phyloP scores from a whole-genome alignment of 2,888 invertebrate species.

The Torymus aiolomorphi region DNA sequence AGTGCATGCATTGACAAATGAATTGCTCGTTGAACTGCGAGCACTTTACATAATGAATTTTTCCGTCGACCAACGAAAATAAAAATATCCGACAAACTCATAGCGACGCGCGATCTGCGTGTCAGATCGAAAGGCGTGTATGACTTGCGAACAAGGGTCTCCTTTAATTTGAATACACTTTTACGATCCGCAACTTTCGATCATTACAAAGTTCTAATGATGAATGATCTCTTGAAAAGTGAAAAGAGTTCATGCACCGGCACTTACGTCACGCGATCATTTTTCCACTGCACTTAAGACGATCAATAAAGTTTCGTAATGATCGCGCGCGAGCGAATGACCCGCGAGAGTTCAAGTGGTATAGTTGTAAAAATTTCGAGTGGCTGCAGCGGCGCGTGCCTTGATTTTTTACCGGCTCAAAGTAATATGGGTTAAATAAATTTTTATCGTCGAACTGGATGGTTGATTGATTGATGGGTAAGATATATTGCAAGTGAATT shows the following conservation, averaged over 20 bases:
- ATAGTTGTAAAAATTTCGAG: no score
- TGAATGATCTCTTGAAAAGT: slow-evolving; percentile 46
- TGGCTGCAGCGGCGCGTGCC: no score
- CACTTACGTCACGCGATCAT: slow-evolving; percentile 28
- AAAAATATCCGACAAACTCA: slow-evolving; percentile 2
- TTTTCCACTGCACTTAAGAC: slow-evolving; percentile 25
- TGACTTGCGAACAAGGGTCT: slow-evolving; percentile 33
- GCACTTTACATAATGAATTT: no score
- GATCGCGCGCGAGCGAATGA: neutral
- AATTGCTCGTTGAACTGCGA: no score
- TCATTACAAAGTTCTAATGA: slow-evolving; percentile 45
- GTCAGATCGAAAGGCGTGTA: slow-evolving; percentile 3
- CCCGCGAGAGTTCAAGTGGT: neutral
- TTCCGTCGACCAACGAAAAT: no score
- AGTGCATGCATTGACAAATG: no score
- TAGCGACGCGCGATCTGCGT: slow-evolving; percentile 9
- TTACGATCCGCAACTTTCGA: slow-evolving; percentile 2
- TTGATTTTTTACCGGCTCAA: no score
- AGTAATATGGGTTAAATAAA: no score
- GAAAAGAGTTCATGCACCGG: slow-evolving; percentile 35
- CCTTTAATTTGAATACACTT: slow-evolving; percentile 20
- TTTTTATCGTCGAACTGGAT: neutral
- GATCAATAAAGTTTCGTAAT: slow-evolving; percentile 47
- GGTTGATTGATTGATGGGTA: neutral
- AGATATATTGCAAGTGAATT: neutral